These are phyloP conservation scores for Cardiocondyla obscurior DNA, from an alignment of 1,140 invertebrate genomes.

Conservation along the genomic window DNA sequence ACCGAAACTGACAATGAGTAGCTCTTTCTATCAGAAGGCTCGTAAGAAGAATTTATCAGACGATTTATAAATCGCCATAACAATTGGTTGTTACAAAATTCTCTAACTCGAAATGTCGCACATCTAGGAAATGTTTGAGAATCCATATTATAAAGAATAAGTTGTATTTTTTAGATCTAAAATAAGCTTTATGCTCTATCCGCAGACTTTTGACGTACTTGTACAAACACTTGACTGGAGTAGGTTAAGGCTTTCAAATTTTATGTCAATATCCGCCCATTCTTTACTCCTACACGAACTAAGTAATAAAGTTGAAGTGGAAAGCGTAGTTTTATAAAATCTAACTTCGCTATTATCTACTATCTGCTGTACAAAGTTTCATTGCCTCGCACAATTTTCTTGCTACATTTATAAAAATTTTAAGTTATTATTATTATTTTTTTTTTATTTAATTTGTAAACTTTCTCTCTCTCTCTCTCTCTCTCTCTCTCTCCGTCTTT, in stretches of 20 bases:
- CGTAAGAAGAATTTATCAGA: too few species aligned
- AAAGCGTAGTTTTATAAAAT: neutral
- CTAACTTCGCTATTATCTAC: neutral
- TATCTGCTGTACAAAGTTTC: neutral
- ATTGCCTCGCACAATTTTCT: too few species aligned
- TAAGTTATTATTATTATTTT: neutral
- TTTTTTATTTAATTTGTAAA: too few species aligned
- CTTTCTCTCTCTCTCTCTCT: too few species aligned
- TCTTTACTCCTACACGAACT: neutral
- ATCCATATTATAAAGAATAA: neutral
- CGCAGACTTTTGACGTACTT: neutral
- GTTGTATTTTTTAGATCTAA: neutral
- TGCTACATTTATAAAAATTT: neutral
- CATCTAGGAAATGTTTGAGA: neutral
- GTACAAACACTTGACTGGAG: neutral
- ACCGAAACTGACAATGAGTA: conserved; percentile 3
- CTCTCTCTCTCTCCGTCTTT: too few species aligned
- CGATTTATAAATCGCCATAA: neutral
- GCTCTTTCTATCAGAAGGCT: conserved; percentile 3
- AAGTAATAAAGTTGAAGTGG: neutral
- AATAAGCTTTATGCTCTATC: neutral
- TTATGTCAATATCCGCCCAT: conserved; percentile 4
- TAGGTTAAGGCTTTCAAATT: neutral
- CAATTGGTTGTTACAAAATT: conserved; percentile 18
- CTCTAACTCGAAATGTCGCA: neutral